Evolutionary conservation across 2,888 invertebrate genomes (phyloP).

Genomic region (Pollenia labialis): DNA sequence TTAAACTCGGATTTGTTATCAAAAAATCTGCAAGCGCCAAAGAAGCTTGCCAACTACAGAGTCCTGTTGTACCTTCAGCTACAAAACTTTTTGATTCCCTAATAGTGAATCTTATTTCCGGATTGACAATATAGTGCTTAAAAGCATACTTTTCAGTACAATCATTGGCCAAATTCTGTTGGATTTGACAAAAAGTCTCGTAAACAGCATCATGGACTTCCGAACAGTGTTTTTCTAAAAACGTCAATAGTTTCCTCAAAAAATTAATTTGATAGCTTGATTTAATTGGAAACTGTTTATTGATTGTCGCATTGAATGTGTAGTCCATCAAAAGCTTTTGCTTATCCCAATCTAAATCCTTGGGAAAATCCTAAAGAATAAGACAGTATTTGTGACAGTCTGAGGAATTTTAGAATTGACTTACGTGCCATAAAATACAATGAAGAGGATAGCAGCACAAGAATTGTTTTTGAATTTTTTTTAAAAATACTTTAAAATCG

Average conservation of each 20-base stretch:
- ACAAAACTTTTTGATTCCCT: conserved; percentile 90
- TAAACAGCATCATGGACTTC: conserved; percentile 89
- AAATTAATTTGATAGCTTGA: conserved; percentile 87
- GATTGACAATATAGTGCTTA: conserved; percentile 86
- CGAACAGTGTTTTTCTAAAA: conserved; percentile 85
- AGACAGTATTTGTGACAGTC: not conserved
- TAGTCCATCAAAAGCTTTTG: conserved; percentile 86
- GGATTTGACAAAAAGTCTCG: conserved; percentile 85
- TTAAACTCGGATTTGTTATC: conserved; percentile 85
- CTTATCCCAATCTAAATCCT: conserved; percentile 82
- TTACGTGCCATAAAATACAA: conserved; percentile 78
- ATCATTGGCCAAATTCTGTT: conserved; percentile 72
- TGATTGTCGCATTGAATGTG: conserved; percentile 86
- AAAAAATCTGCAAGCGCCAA: conserved; percentile 90
- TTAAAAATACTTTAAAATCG: conserved; percentile 63
- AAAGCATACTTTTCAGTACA: conserved; percentile 84
- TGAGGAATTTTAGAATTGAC: not conserved
- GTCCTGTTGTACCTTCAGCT: conserved; percentile 88
- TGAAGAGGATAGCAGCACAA: conserved; percentile 81
- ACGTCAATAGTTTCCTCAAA: conserved; percentile 87
- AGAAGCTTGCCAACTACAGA: conserved; percentile 92
- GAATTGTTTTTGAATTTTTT: conserved; percentile 78
- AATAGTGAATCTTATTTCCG: conserved; percentile 85
- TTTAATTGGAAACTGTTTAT: conserved; percentile 87
- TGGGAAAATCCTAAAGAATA: conserved; percentile 63